Percentiles rank a stretch among this genome's conserved stretches.
Evolutionary conservation across 2,888 invertebrate species (phyloP).

Genomic region (Horisme vitalbata): DNA sequence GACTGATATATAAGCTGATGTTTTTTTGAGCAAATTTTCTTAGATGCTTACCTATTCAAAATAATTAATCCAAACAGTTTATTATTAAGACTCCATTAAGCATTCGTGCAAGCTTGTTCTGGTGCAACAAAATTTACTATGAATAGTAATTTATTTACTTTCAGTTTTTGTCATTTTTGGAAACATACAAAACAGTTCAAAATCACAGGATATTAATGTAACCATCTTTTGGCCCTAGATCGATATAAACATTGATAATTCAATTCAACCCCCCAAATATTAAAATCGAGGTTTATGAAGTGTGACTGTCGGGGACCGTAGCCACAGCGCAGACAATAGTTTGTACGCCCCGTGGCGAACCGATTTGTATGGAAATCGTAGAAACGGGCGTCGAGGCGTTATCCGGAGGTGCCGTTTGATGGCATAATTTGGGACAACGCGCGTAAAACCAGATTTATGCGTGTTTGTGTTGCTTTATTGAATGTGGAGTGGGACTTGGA

Average conservation of each 20-base stretch:
- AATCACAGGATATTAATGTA: not conserved
- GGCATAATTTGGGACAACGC: conserved; percentile 74
- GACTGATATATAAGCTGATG: too few relatives aligned
- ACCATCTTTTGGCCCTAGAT: conserved; percentile 2
- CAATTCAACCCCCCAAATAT: conserved; percentile 53
- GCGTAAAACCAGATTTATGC: conserved; percentile 76
- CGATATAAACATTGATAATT: conserved; percentile 27
- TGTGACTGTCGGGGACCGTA: conserved; percentile 50
- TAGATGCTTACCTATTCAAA: too few relatives aligned
- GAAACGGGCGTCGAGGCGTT: conserved; percentile 56
- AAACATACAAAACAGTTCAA: too few relatives aligned
- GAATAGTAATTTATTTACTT: too few relatives aligned
- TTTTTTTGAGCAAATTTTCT: too few relatives aligned
- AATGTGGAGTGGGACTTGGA: conserved; percentile 62
- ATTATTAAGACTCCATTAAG: too few relatives aligned
- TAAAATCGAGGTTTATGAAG: conserved; percentile 80
- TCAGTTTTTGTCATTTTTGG: too few relatives aligned
- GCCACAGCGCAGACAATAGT: conserved; percentile 10
- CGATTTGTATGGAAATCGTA: conserved; percentile 80
- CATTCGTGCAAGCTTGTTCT: too few relatives aligned
- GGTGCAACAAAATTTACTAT: too few relatives aligned
- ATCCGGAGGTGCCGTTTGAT: conserved; percentile 71
- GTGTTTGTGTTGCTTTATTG: conserved; percentile 69
- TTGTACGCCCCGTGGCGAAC: conserved; percentile 61
- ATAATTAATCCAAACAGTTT: too few relatives aligned